Evolutionary conservation across 1,140 invertebrate species (phyloP), one percentile per base, ranked within the genome.

Genomic region (Phthorimaea operculella): DNA sequence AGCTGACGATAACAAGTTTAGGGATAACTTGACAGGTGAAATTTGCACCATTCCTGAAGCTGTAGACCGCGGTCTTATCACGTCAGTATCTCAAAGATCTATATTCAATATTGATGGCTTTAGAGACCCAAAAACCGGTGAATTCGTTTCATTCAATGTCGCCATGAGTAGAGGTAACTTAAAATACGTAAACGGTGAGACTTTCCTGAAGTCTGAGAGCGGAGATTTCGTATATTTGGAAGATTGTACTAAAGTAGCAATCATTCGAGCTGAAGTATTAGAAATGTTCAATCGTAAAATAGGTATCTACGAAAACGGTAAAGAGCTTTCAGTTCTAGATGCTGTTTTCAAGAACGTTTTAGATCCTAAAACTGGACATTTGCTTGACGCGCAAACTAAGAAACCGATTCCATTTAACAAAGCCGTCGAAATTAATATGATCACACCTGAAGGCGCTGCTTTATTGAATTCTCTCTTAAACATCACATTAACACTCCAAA

Each of bases 41-140:
- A 77, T 89, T 15, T 87, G 94, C 11, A 88, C 90, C 28, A 91
- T 97, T 60, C 88, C 89, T 8, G 92, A 96, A 72, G 96, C 96
- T 5, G 92, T 96, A 4, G 92, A 94, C 71, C 89, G 92, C 60
- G 96, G 96, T 39, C 87, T 94, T n/a, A 92, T 98, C 44, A 93
- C 94, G 7, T 94, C 96, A 4, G 92, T 97, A 4, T 89, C 91
- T 10, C 92, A 94, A 74, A 93, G 94, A 79, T 94, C 94, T 5
- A 92, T 96, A 57, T 98, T 98, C 75, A 93, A 98, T 74, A 94
- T 97, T 55, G 94, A 96, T 64, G 95, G 93, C 55, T 95, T 98
- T 72, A 93, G 92, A 72, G 94, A 98, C 79, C 91, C 93, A 0
- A 88, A 90, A 59, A 93, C 91, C 48, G 91, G 90, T 17, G 93